Evolutionary conservation across 2,113 vertebrate genomes (phyloP).

Genomic region (Phyllopteryx taeniolatus): DNA sequence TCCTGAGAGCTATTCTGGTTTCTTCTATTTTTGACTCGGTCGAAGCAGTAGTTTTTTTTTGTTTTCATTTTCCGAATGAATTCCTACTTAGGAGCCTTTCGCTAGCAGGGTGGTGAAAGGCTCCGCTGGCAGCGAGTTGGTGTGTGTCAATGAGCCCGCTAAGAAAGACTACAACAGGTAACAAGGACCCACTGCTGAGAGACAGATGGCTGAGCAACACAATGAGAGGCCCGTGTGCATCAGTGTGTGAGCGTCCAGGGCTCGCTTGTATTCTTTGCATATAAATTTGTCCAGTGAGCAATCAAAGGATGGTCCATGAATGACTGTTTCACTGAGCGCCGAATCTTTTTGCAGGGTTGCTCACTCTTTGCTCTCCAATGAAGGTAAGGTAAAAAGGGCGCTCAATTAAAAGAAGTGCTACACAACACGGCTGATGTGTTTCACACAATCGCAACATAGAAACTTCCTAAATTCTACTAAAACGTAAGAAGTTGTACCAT

Average conservation of each 20-base stretch:
- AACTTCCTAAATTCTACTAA: neutral
- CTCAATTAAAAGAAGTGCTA: neutral
- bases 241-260: constrained; percentile 16
- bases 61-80: constrained; percentile 2
- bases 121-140: constrained; percentile 44
- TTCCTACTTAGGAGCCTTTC: constrained; percentile 43
- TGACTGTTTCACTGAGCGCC: constrained; percentile 48
- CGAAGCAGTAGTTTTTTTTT: constrained; percentile 20
- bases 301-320: constrained; percentile 47
- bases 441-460: neutral
- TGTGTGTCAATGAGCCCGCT: constrained; percentile 51
- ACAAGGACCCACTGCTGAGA: constrained; percentile 71
- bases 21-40: constrained; percentile 19
- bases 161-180: constrained; percentile 72
- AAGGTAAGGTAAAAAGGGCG: constrained; percentile 15
- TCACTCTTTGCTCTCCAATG: constrained; percentile 35
- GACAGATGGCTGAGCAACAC: constrained; percentile 67
- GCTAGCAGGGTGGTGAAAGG: constrained; percentile 39
- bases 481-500: no score
- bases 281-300: constrained; percentile 58
- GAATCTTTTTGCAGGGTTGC: constrained; percentile 31
- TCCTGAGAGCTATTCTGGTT: neutral
- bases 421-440: neutral
- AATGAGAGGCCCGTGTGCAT: constrained; percentile 56
- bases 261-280: constrained; percentile 45